phyloP scores from a whole-genome alignment of 2,113 vertebrate species.

The Pipra filicauda region DNA sequence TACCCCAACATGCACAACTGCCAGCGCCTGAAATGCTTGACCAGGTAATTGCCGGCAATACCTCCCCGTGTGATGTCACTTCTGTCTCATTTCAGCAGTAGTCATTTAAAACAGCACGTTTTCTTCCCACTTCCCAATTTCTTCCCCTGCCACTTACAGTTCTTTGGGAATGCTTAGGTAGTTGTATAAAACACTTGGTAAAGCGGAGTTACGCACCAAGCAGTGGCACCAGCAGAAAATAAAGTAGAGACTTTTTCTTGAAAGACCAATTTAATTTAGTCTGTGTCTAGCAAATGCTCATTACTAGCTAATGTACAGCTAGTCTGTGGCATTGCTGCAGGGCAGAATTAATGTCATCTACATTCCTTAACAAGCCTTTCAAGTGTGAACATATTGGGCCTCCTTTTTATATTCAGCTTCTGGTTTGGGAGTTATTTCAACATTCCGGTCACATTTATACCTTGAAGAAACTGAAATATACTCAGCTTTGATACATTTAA shows the following conservation, averaged over 20 bases:
- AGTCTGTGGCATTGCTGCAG: neutral
- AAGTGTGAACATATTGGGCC: neutral
- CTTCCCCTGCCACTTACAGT: neutral
- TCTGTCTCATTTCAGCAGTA: neutral
- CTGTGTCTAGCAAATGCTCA: neutral
- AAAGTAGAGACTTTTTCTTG: neutral
- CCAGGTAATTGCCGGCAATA: constrained; percentile 71
- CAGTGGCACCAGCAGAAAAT: neutral
- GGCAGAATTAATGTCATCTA: constrained; percentile 29
- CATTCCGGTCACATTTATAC: neutral
- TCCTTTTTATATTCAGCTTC: constrained; percentile 10
- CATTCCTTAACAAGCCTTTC: constrained; percentile 9
- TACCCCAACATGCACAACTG: constrained; percentile 90
- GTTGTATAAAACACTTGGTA: neutral
- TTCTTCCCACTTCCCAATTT: neutral
- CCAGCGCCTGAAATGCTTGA: constrained; percentile 75
- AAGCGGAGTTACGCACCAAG: neutral
- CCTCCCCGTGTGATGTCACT: neutral
- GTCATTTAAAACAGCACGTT: neutral
- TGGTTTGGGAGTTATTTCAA: neutral
- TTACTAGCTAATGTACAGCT: constrained; percentile 8
- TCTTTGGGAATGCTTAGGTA: neutral
- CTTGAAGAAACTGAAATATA: neutral
- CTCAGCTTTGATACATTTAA: neutral
- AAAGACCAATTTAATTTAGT: constrained; percentile 20